Percentiles rank a stretch among this genome's conserved stretches.
Evolutionary conservation across 2,113 vertebrate species (phyloP).

Genomic region (Tachysurus fulvidraco): DNA sequence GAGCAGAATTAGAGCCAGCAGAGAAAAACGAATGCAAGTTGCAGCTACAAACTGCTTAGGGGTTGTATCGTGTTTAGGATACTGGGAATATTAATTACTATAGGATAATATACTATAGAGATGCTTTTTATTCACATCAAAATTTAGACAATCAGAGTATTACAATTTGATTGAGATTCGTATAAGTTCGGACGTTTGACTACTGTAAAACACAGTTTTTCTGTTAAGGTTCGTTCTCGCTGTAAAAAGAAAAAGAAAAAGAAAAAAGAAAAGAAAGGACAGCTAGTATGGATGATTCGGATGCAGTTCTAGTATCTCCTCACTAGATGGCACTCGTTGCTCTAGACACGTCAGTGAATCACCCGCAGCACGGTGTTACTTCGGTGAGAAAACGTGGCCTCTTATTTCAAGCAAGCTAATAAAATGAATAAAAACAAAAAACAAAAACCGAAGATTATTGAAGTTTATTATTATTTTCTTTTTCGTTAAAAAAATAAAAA

Average conservation of each 20-base stretch:
- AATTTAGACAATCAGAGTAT: neutral
- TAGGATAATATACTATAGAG: no score
- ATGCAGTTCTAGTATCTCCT: neutral
- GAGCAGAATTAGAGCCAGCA: neutral
- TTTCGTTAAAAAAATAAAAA: no score
- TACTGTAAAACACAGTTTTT: neutral
- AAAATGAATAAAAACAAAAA: neutral
- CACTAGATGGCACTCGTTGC: constrained; percentile 44
- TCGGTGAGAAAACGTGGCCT: neutral
- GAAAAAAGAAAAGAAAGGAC: neutral
- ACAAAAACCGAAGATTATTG: neutral
- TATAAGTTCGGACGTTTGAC: neutral
- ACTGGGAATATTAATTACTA: neutral
- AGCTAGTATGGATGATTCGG: neutral
- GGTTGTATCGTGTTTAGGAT: neutral
- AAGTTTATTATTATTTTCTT: neutral
- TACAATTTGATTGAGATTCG: neutral
- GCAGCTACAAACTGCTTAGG: neutral
- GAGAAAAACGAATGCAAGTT: neutral
- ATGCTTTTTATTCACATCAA: neutral
- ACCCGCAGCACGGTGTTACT: neutral
- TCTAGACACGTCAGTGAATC: neutral
- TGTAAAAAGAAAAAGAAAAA: no score
- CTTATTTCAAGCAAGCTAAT: neutral
- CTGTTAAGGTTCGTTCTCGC: neutral